Conservation (phyloP, 1,140 invertebrate species). For the Leptinotarsa defecta region DNA sequence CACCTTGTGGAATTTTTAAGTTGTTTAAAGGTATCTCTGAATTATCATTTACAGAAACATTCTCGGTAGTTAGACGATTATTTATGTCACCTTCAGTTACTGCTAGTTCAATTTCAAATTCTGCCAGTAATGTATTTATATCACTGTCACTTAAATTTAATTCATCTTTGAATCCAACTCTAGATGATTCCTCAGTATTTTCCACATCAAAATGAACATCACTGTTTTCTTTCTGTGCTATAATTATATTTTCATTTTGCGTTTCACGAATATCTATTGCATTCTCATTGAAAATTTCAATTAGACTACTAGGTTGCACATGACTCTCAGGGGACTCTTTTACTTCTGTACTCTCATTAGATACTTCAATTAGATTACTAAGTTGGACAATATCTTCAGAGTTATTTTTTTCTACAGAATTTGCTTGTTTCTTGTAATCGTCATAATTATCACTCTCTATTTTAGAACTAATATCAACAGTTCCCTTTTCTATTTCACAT, state of each 20-base stretch:
- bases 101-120: constrained; percentile 59
- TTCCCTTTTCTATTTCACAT: no score
- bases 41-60: no score
- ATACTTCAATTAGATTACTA: background rate
- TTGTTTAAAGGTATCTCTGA: no score
- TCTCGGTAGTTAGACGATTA: no score
- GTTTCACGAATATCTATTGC: background rate
- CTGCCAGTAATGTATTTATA: constrained; percentile 63
- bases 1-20: no score
- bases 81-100: no score
- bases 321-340: background rate
- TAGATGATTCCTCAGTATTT: background rate
- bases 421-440: no score
- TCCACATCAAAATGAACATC: background rate
- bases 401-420: no score
- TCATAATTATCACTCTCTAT: no score
- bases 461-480: no score
- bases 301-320: background rate
- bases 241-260: background rate
- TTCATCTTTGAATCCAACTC: constrained; percentile 54
- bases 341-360: background rate
- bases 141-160: constrained; percentile 63
- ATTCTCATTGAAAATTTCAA: constrained; percentile 6
- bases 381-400: no score
- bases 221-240: background rate